Base-by-base conservation (phyloP, 2,888 invertebrate species). In the Melanophora roralis region DNA sequence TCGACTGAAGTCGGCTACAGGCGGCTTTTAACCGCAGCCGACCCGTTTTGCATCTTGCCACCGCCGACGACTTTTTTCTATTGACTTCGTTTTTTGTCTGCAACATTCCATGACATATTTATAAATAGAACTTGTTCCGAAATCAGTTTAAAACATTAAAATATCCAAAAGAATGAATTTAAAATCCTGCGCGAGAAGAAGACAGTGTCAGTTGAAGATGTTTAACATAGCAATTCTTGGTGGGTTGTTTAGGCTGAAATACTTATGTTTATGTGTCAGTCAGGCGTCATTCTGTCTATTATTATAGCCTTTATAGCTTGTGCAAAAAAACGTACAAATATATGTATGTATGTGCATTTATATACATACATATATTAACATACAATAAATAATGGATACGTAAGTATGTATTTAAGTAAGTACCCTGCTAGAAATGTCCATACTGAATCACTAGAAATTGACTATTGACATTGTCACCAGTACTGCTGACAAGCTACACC, bases 231-330 rank as follows among this genome's bases (percentile, higher is more conserved):
- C 27, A 64, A 32, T 51, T 32, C 19, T 53, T 57, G 62, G 27
- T 38, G 12, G 57, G 45, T 65, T 72, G 51, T 72, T 64, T 32
- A 23, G 34, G 49, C 36, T 65, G 51, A 49, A 16, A 57, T 27
- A 27, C 27, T 5, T 55, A 38, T 67, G 67, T 79, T 67, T 59
- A 64, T 32, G 67, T 76, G 45, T 40, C 34, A 55, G 57, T 47
- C 75, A 40, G 80, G 80, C 80, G 80, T 76, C 80, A 9, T 55
- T 62, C 45, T 67, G 80, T 80, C 80, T 80, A 36, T 62, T 27
- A 62, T 76, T 76, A 80, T 64, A 32, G 62, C 27, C 71, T 55
- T 79, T 67, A 67, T 79, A 71, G n/a, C n/a, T 72, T 49, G 62
- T 53, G 19, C 43, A 55, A 1, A 45, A 16, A 45, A 2, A 45